These are phyloP conservation scores for Drosophila mimetica DNA, from an alignment of 2,888 invertebrate species.

Conservation along the genomic window DNA sequence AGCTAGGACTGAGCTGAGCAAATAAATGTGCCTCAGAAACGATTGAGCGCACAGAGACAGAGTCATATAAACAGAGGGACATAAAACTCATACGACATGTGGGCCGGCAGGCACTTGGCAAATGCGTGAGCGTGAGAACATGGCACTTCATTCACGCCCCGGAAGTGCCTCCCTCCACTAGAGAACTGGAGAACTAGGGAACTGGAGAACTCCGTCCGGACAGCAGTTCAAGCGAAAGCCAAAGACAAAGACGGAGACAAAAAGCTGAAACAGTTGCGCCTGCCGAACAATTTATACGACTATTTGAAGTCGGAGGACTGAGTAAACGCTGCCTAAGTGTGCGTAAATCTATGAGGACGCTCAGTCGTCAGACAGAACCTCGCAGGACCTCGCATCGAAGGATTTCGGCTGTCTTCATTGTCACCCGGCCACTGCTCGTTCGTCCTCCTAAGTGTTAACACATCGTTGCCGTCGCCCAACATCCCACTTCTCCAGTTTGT, in stretches of 20 bases:
- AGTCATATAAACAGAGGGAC: constrained; percentile 40
- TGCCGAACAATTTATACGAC: constrained; percentile 62
- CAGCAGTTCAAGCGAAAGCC: constrained; percentile 29
- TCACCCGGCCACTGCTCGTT: constrained; percentile 38
- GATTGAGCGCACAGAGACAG: constrained; percentile 49
- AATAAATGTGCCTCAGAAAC: constrained; percentile 56
- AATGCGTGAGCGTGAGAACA: constrained; percentile 71
- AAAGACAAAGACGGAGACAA: constrained; percentile 49
- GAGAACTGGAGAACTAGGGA: too few species aligned
- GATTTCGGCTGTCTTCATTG: constrained; percentile 46
- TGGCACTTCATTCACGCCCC: constrained; percentile 73
- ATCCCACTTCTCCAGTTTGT: constrained; percentile 22
- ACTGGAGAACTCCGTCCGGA: constrained; percentile 10
- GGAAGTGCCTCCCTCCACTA: constrained; percentile 19
- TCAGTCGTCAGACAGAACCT: constrained; percentile 23
- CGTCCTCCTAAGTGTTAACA: constrained; percentile 58
- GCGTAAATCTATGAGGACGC: constrained; percentile 68
- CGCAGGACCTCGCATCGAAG: constrained; percentile 33
- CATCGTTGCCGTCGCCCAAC: constrained; percentile 50
- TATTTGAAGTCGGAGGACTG: constrained; percentile 42
- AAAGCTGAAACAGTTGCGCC: constrained; percentile 42
- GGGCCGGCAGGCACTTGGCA: constrained; percentile 52
- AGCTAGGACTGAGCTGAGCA: constrained; percentile 31
- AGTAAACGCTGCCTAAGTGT: constrained; percentile 69
- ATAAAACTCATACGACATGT: constrained; percentile 71